These are phyloP conservation scores for Stenodera caucasica DNA, from an alignment of 2,888 invertebrate genomes.

Conservation along the genomic window DNA sequence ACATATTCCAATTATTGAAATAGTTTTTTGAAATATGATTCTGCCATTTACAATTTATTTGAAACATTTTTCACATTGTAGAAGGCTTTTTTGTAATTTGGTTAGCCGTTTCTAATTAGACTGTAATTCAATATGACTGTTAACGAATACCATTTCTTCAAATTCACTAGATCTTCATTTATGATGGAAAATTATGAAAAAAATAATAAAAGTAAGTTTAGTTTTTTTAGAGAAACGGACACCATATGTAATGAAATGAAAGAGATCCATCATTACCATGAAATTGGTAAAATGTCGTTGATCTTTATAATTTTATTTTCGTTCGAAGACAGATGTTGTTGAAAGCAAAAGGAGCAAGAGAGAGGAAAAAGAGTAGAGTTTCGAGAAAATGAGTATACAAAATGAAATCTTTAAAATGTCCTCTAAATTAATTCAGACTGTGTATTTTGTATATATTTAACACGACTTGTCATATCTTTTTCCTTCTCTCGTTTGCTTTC, in stretches of 20 bases:
- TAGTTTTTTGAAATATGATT: neutral
- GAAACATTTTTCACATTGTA: neutral
- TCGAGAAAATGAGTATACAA: neutral
- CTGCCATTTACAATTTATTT: neutral
- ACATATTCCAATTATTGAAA: no score
- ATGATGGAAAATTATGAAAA: no score
- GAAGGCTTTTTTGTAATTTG: neutral
- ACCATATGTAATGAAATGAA: conserved; percentile 2
- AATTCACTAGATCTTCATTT: neutral
- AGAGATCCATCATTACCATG: neutral
- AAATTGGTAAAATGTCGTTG: conserved; percentile 5
- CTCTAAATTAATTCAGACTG: neutral
- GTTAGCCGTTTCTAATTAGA: neutral
- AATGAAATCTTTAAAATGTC: neutral
- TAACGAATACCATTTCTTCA: neutral
- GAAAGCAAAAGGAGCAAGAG: neutral
- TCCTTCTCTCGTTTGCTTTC: no score
- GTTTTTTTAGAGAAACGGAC: neutral
- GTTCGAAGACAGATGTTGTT: neutral
- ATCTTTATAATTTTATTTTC: conserved; percentile 4
- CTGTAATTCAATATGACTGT: neutral
- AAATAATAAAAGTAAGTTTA: no score
- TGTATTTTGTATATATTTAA: neutral
- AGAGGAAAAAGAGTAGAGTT: neutral
- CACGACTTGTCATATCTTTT: neutral